Conservation (phyloP, 2,113 vertebrate genomes). For the Daphoenositta chrysoptera region DNA sequence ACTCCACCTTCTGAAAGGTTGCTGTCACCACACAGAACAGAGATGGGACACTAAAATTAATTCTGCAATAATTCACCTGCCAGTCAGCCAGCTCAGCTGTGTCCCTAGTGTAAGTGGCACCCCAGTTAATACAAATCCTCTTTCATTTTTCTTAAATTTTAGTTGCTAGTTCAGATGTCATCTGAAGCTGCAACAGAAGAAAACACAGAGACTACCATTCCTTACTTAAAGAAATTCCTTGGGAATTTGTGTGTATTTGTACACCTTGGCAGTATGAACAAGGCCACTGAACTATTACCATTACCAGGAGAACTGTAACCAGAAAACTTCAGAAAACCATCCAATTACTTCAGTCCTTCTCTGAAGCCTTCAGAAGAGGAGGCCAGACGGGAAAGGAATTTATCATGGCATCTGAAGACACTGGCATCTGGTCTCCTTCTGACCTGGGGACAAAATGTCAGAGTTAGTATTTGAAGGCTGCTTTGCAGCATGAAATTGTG, state of each 20-base stretch:
- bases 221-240: background rate
- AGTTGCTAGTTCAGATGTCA: background rate
- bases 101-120: background rate
- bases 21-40: background rate
- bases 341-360: background rate
- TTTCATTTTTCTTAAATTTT: background rate
- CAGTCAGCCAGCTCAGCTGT: background rate
- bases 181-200: background rate
- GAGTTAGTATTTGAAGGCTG: background rate
- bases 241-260: background rate
- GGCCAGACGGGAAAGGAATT: background rate
- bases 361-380: background rate
- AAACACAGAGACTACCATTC: background rate
- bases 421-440: background rate
- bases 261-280: background rate
- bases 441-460: background rate
- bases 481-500: background rate
- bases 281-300: background rate
- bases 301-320: background rate
- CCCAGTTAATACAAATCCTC: background rate
- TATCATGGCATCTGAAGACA: background rate
- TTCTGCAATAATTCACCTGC: background rate
- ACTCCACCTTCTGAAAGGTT: background rate
- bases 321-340: background rate
- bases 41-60: background rate